Evolutionary conservation across 2,888 invertebrate genomes (phyloP).

Genomic region (Hypomecis atomaria): DNA sequence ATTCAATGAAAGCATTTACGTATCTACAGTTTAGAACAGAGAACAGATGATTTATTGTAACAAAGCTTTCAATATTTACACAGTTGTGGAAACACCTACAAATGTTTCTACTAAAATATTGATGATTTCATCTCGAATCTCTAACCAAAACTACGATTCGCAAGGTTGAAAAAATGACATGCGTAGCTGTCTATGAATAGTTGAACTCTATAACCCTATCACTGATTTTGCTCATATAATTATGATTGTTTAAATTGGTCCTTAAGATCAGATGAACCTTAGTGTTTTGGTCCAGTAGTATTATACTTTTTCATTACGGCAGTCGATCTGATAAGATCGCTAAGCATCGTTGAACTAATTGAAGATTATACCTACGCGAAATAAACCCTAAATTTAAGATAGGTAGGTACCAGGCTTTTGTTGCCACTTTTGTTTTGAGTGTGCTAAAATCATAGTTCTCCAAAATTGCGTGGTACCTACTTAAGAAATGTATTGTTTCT

Average conservation of each 20-base stretch:
- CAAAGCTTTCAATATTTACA: constrained; percentile 24
- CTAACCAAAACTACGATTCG: not conserved
- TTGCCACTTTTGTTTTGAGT: too few species aligned
- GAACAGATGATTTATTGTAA: constrained; percentile 8
- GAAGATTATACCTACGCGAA: too few species aligned
- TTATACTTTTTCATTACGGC: too few species aligned
- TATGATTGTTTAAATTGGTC: too few species aligned
- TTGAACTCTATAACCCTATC: too few species aligned
- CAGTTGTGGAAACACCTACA: constrained; percentile 8
- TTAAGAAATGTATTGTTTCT: constrained; percentile 14
- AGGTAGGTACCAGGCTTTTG: not conserved
- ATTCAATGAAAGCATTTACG: constrained; percentile 28
- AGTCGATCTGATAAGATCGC: too few species aligned
- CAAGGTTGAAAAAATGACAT: not conserved
- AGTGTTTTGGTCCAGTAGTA: too few species aligned
- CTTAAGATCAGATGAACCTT: too few species aligned
- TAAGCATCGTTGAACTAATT: too few species aligned
- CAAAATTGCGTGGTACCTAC: constrained; percentile 18
- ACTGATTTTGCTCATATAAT: too few species aligned
- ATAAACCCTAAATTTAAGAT: too few species aligned
- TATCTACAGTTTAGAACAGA: constrained; percentile 2
- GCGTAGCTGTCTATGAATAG: too few species aligned
- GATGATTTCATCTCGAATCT: constrained; percentile 12
- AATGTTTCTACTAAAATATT: constrained; percentile 4
- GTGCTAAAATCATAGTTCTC: not conserved